Evolutionary conservation across 2,113 vertebrate species (phyloP).

Genomic region (Pica pica): DNA sequence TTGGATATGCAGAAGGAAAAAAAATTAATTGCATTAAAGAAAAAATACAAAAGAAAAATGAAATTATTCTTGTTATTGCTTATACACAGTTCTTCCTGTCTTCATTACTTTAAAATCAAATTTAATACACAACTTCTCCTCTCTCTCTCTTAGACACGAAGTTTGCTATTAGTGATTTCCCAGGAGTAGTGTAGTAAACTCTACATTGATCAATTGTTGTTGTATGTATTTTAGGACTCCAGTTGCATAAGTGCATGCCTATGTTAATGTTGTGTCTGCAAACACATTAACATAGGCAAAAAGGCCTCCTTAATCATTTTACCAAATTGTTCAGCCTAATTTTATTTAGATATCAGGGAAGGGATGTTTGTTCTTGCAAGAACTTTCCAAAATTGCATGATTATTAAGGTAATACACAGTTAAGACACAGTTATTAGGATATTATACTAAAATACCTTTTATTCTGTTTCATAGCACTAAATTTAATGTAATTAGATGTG

Average conservation of each 20-base stretch:
- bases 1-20: background rate
- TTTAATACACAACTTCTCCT: background rate
- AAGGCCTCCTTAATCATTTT: background rate
- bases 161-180: constrained; percentile 29
- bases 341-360: background rate
- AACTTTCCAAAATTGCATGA: background rate
- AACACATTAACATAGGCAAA: background rate
- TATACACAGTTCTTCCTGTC: constrained; percentile 6
- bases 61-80: background rate
- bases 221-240: constrained; percentile 8
- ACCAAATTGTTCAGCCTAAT: background rate
- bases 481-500: background rate
- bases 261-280: background rate
- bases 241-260: constrained; percentile 22
- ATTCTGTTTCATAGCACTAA: background rate
- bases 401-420: background rate
- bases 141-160: background rate
- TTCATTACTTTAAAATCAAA: constrained; percentile 45
- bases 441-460: background rate
- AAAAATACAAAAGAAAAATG: background rate
- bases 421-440: background rate
- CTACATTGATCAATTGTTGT: constrained; percentile 19
- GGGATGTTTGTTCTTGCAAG: background rate
- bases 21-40: background rate
- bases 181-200: background rate